A percentile compares a stretch with the other conserved stretches of the same genome.
These are phyloP conservation scores for Lycocerus yunnanus DNA, from an alignment of 2,888 invertebrate species.

Conservation along the genomic window DNA sequence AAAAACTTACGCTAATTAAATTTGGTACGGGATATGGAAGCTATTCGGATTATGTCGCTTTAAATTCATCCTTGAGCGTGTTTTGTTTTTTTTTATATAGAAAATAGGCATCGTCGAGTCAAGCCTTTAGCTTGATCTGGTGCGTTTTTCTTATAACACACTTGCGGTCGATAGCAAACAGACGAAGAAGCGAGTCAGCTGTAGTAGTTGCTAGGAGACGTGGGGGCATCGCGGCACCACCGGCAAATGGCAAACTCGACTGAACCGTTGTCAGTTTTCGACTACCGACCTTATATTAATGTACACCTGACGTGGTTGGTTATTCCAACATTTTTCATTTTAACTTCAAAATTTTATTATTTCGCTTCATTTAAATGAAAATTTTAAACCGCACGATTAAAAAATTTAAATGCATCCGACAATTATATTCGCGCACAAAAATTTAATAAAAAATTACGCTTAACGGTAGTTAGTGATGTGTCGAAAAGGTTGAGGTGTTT, in stretches of 20 bases:
- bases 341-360: not conserved
- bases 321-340: not conserved
- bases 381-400: not conserved
- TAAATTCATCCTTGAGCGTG: too few relatives aligned
- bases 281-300: slow-evolving; percentile 2
- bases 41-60: not conserved
- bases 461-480: not conserved
- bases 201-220: slow-evolving; percentile 31
- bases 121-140: not conserved
- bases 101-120: too few relatives aligned
- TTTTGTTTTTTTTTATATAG: too few relatives aligned
- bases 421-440: not conserved
- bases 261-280: slow-evolving; percentile 1
- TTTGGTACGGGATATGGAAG: not conserved
- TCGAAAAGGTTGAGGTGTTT: not conserved
- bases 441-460: not conserved
- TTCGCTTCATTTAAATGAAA: not conserved
- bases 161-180: slow-evolving; percentile 53
- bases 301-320: not conserved
- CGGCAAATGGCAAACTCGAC: slow-evolving; percentile 9
- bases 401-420: not conserved
- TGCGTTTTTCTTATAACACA: slow-evolving; percentile 42
- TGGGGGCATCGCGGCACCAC: slow-evolving; percentile 16
- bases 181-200: slow-evolving; percentile 50
- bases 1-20: not conserved